Evolutionary conservation across 2,113 vertebrate genomes (phyloP).

Genomic region (Ardeotis arabs): DNA sequence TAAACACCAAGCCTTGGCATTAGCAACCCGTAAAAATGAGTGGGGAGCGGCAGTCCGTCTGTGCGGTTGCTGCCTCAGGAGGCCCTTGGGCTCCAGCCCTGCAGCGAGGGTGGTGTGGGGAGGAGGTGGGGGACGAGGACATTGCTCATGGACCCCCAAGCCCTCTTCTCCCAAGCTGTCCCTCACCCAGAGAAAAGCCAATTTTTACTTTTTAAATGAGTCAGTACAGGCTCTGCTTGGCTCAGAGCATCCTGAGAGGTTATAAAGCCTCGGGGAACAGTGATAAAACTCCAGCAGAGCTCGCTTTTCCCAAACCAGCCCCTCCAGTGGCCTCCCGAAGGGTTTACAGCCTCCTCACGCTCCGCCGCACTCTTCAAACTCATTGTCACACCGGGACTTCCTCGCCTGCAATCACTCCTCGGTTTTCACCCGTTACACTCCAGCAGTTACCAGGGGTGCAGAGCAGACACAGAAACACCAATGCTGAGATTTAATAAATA

Average conservation of each 20-base stretch:
- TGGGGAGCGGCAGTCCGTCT: neutral
- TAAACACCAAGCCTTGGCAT: neutral
- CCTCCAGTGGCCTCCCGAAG: fast-evolving
- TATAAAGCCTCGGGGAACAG: neutral
- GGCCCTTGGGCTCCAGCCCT: neutral
- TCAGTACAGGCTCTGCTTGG: neutral
- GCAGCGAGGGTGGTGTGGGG: neutral
- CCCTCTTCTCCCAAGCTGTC: neutral
- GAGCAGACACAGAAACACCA: neutral
- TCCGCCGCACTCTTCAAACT: neutral
- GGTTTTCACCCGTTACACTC: neutral
- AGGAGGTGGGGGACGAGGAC: neutral
- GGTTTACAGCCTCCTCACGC: neutral
- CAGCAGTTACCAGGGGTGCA: neutral
- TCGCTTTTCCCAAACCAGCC: neutral
- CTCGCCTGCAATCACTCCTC: fast-evolving
- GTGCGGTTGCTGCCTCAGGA: neutral
- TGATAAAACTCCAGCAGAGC: neutral
- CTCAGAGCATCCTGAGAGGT: neutral
- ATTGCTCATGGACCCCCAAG: neutral
- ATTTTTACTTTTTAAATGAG: neutral
- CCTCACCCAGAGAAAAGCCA: neutral
- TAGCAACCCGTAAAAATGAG: neutral
- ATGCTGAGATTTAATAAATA: neutral
- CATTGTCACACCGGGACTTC: neutral